Percentiles rank a stretch among this genome's conserved stretches.
Evolutionary conservation across 2,113 vertebrate genomes (phyloP).

Genomic region (Siniperca chuatsi): DNA sequence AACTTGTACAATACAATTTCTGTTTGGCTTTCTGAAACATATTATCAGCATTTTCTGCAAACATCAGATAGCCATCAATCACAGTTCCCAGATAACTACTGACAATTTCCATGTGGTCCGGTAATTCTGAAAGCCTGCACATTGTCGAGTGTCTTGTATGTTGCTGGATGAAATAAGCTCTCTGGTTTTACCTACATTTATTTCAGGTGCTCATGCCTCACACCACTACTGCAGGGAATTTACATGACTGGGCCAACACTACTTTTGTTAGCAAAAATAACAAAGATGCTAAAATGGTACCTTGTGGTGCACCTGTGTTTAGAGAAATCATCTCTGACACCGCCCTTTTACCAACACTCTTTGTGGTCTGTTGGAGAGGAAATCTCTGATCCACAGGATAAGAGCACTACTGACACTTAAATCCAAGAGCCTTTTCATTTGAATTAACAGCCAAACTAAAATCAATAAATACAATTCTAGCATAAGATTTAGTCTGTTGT

Average conservation of each 20-base stretch:
- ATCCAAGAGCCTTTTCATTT: neutral
- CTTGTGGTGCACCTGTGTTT: neutral
- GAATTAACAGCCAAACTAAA: neutral
- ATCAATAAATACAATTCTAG: neutral
- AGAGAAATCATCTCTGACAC: neutral
- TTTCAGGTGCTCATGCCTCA: neutral
- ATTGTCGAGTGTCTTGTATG: neutral
- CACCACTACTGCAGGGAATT: neutral
- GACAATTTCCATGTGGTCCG: neutral
- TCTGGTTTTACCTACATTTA: neutral
- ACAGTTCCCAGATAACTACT: neutral
- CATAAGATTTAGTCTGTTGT: neutral
- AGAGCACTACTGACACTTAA: neutral
- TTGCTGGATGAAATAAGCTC: neutral
- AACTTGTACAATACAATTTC: neutral
- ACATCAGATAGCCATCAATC: neutral
- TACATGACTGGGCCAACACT: neutral
- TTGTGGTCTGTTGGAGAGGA: neutral
- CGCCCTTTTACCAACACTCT: neutral
- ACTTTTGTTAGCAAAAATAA: neutral
- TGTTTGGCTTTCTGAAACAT: neutral
- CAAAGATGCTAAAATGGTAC: neutral
- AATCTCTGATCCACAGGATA: neutral
- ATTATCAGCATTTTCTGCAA: neutral
- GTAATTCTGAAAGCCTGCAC: neutral